phyloP scores from a whole-genome alignment of 2,113 vertebrate species.

The Onychostruthus taczanowskii region DNA sequence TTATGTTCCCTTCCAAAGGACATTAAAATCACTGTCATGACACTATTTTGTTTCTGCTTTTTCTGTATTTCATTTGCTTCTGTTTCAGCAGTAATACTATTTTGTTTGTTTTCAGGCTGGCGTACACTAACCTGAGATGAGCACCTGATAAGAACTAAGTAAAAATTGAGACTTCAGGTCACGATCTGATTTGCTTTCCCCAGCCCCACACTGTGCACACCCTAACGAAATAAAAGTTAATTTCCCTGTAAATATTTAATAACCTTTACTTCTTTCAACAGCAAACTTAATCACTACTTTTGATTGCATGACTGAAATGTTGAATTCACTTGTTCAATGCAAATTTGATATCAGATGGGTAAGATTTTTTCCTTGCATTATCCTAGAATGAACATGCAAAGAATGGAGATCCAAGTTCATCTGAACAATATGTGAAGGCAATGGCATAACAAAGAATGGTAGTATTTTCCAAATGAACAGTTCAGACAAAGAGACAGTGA shows the following conservation, averaged over 20 bases:
- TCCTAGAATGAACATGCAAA: not conserved
- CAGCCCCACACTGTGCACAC: not conserved
- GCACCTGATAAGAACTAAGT: not conserved
- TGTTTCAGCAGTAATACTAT: not conserved
- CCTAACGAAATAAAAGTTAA: not conserved
- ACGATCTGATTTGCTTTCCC: not conserved
- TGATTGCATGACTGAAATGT: not conserved
- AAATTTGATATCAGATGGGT: not conserved
- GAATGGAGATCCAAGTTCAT: not conserved
- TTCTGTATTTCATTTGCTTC: not conserved
- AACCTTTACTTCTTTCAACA: not conserved
- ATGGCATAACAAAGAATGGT: not conserved
- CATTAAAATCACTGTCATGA: not conserved
- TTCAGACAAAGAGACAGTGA: not conserved
- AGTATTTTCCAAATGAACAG: not conserved
- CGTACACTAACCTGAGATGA: not conserved
- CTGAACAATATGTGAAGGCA: not conserved
- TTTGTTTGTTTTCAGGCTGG: not conserved
- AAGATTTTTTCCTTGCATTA: not conserved
- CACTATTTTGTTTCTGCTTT: not conserved
- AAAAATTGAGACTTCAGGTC: not conserved
- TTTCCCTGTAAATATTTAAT: slow-evolving; percentile 20
- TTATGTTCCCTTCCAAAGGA: not conserved
- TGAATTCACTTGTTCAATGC: not conserved
- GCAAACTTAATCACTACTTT: not conserved